Evolutionary conservation across 1,140 invertebrate genomes (phyloP), one percentile per base, ranked within the genome.

Genomic region (Drosophila teissieri): DNA sequence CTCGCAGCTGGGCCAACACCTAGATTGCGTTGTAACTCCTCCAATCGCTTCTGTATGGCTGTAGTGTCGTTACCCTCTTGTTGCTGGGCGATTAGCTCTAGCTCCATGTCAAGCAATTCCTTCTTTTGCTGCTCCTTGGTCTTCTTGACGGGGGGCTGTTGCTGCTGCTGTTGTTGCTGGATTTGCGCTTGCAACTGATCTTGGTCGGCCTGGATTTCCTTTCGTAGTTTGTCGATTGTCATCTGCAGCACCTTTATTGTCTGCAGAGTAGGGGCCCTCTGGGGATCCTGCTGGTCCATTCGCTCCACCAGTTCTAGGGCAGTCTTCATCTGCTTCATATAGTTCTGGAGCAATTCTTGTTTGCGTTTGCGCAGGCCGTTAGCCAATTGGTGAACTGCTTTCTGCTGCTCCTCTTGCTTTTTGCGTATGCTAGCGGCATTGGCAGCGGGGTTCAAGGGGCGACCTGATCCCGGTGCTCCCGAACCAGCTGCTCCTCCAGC

Each of bases 101-200:
- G 58, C 73, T 92, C 92, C 73, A 92, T 90, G 17, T 92, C 92
- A 19, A 92, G 85, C 51, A 92, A 72, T 61, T 92, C 92, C 69
- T 92, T 92, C 27, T 92, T 92, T 27, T 92, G 91, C 56, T 92
- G 91, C 60, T 92, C 92, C 68, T 92, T 92, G 51, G 91, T 85
- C 69, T 92, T 92, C 44, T 92, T 91, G 0, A 88, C 46, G 14
- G 91, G 75, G 40, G 76, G 90, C 14, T 80, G 78, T 31, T 86
- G 73, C 44, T 82, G 78, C 53, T 88, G 78, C 51, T 88, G 78
- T 40, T 82, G 77, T 40, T 85, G 80, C 55, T 89, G 90, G 6
- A 92, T 92, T 63, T 92, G 90, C 6, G 91, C 90, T 53, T 92
- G 83, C 37, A 92, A 17, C 51, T 91, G 91, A 62, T 89, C 92